Conservation (phyloP, 2,113 vertebrate species). For the Axis porcinus region DNA sequence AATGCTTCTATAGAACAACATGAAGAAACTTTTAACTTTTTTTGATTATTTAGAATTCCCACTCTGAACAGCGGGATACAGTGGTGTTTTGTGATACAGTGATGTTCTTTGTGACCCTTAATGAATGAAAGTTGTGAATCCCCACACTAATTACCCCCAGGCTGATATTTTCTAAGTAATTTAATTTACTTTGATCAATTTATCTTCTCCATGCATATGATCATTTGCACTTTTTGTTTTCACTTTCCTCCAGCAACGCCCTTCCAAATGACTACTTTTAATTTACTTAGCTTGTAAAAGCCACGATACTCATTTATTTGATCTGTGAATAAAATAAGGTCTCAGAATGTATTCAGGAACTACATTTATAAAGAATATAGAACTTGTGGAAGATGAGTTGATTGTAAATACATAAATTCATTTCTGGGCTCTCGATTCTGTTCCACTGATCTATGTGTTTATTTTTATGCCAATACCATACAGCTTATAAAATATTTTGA, state of each 20-base stretch:
- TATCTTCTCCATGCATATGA: not conserved
- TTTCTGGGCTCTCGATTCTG: not conserved
- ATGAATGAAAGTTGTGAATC: not conserved
- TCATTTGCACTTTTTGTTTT: not conserved
- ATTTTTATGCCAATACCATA: not conserved
- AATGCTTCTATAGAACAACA: not conserved
- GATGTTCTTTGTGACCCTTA: not conserved
- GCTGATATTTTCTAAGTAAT: not conserved
- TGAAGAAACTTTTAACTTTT: not conserved
- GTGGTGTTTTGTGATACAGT: not conserved
- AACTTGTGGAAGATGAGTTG: not conserved
- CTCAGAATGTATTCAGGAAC: not conserved
- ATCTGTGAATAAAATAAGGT: not conserved
- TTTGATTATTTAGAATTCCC: not conserved
- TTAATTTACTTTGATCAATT: not conserved
- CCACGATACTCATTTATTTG: not conserved
- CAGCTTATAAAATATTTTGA: not conserved
- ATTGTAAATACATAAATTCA: not conserved
- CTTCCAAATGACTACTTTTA: not conserved
- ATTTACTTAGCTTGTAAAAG: not conserved
- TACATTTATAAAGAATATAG: not conserved
- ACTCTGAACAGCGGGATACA: not conserved
- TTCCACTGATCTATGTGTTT: not conserved
- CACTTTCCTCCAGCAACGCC: not conserved
- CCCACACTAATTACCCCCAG: not conserved